A percentile compares a stretch with the other conserved stretches of the same genome.
phyloP scores from a whole-genome alignment of 2,113 vertebrate species.

The Cyprinodon variegatus region DNA sequence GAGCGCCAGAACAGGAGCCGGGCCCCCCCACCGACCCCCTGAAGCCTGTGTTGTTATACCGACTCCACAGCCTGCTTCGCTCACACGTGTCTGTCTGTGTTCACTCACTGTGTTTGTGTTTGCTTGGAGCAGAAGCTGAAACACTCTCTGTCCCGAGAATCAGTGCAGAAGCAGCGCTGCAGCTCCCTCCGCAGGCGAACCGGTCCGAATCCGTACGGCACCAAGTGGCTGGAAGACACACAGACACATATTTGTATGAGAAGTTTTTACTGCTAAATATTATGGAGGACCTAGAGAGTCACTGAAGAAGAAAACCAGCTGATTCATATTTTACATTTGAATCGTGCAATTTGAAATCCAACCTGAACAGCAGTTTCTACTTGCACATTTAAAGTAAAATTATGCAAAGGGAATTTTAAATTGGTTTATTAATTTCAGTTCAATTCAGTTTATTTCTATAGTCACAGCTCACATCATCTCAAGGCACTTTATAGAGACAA shows the following conservation, averaged over 20 bases:
- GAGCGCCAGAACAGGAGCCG: neutral
- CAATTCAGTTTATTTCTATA: too few relatives aligned
- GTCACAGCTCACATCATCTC: too few relatives aligned
- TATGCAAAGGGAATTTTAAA: too few relatives aligned
- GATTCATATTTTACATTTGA: too few relatives aligned
- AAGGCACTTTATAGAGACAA: too few relatives aligned
- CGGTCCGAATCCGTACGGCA: conserved; percentile 75
- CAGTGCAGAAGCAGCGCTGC: conserved; percentile 63
- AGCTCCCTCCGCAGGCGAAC: conserved; percentile 63
- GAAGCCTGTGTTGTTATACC: neutral
- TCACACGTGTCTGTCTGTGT: neutral
- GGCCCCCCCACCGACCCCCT: neutral
- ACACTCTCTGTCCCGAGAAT: conserved; percentile 61
- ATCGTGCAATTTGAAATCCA: too few relatives aligned
- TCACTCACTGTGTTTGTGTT: conserved; percentile 44
- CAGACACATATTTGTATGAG: neutral
- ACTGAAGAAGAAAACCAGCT: too few relatives aligned
- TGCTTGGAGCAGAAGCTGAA: conserved; percentile 63
- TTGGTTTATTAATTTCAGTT: too few relatives aligned
- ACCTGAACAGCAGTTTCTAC: too few relatives aligned
- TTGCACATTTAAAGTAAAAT: too few relatives aligned
- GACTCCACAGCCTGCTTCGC: neutral
- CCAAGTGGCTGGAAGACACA: conserved; percentile 66
- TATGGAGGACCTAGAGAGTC: too few relatives aligned
- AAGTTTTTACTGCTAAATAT: neutral